phyloP scores from a whole-genome alignment of 2,797 vertebrate species.

The Mallotus villosus region DNA sequence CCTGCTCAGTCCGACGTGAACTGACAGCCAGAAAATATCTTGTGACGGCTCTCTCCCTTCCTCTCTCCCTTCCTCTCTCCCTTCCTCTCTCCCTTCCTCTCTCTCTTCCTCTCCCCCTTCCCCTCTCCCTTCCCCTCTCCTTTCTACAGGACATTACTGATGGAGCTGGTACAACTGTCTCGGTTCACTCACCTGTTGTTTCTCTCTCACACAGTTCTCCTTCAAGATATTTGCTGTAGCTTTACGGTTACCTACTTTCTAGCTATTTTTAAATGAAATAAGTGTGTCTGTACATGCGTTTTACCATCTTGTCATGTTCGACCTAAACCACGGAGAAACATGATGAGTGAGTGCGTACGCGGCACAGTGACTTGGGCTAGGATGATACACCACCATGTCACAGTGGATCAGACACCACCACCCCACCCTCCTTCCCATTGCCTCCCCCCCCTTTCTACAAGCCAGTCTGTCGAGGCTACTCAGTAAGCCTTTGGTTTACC shows the following conservation, averaged over 20 bases:
- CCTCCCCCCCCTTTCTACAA: conserved; percentile 30
- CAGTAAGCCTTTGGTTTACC: conserved; percentile 38
- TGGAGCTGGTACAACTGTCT: not conserved
- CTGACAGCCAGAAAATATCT: conserved; percentile 24
- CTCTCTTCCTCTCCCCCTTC: not conserved
- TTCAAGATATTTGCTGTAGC: too few species aligned
- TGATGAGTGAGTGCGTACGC: too few species aligned
- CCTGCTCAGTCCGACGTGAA: conserved; percentile 23
- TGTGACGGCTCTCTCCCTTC: conserved; percentile 9
- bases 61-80: not conserved
- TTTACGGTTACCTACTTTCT: too few species aligned
- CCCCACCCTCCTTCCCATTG: conserved; percentile 39
- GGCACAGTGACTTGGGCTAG: too few species aligned
- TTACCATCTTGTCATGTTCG: not conserved
- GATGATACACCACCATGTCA: conserved; percentile 29
- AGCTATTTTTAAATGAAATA: not conserved
- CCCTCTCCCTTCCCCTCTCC: not conserved
- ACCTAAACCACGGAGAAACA: too few species aligned
- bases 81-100: not conserved
- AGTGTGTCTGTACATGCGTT: not conserved
- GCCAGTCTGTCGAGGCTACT: conserved; percentile 47
- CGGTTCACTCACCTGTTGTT: not conserved
- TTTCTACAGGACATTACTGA: not conserved
- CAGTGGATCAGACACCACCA: conserved; percentile 40
- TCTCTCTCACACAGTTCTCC: not conserved